Percentiles rank a stretch among this genome's conserved stretches.
These are phyloP conservation scores for Phengaris alcon DNA, from an alignment of 2,888 invertebrate species.

Conservation along the genomic window DNA sequence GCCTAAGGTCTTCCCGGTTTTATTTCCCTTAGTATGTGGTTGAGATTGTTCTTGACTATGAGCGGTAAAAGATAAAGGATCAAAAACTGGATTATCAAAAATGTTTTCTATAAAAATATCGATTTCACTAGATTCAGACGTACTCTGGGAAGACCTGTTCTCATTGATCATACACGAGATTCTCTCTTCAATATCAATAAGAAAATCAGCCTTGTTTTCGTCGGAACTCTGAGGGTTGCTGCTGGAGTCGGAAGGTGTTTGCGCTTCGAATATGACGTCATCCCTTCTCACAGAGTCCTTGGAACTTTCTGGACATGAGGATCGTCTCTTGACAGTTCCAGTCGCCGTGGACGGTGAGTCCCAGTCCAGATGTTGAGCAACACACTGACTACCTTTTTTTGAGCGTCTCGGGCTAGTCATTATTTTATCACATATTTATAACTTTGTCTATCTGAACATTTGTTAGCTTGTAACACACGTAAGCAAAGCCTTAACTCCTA, in stretches of 20 bases:
- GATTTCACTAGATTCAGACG: slow-evolving; percentile 70
- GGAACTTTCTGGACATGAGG: slow-evolving; percentile 72
- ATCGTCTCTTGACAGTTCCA: slow-evolving; percentile 84
- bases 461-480: neutral
- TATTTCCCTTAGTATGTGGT: neutral
- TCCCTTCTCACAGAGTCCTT: slow-evolving; percentile 48
- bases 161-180: slow-evolving; percentile 73
- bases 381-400: slow-evolving; percentile 67
- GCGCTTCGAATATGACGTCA: slow-evolving; percentile 61
- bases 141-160: slow-evolving; percentile 71
- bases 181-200: slow-evolving; percentile 70
- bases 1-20: neutral
- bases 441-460: slow-evolving; percentile 34
- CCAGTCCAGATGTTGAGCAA: slow-evolving; percentile 80
- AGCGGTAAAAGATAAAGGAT: slow-evolving; percentile 33
- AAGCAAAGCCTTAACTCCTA: neutral
- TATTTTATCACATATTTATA: slow-evolving; percentile 62
- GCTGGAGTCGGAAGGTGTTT: slow-evolving; percentile 69
- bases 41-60: neutral
- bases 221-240: slow-evolving; percentile 63
- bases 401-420: slow-evolving; percentile 77
- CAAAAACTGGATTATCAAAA: slow-evolving; percentile 53
- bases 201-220: slow-evolving; percentile 60
- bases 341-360: slow-evolving; percentile 85
- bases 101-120: slow-evolving; percentile 67